Conservation (phyloP, 2,113 vertebrate genomes). For the Sander lucioperca region DNA sequence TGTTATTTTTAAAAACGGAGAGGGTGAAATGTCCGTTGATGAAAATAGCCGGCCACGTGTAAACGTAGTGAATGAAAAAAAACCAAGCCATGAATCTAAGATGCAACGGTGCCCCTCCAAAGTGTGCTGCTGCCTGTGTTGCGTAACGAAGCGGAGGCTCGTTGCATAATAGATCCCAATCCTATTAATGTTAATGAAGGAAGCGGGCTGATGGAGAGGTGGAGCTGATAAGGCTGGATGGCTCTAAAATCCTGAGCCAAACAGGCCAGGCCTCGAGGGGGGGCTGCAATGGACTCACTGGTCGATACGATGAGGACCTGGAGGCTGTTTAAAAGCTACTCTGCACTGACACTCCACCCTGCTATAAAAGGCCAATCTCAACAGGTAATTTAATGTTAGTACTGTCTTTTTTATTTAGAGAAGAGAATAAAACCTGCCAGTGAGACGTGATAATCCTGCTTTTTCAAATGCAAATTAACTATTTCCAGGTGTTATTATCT, state of each 20-base stretch:
- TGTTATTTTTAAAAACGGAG: too few relatives aligned
- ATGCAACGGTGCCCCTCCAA: slow-evolving; percentile 27
- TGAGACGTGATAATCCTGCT: neutral
- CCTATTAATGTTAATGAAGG: slow-evolving; percentile 79
- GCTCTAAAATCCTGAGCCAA: slow-evolving; percentile 48
- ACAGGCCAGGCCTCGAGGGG: slow-evolving; percentile 21
- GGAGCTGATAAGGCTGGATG: slow-evolving; percentile 55
- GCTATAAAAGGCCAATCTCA: slow-evolving; percentile 29
- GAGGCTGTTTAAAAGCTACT: slow-evolving; percentile 33
- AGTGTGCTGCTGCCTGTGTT: slow-evolving; percentile 48
- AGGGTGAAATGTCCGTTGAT: too few relatives aligned
- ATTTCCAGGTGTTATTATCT: neutral
- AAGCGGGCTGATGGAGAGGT: slow-evolving; percentile 64
- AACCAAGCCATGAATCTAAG: slow-evolving; percentile 41
- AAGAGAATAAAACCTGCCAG: neutral
- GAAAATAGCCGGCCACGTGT: too few relatives aligned
- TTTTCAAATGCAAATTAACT: slow-evolving; percentile 46
- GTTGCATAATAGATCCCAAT: slow-evolving; percentile 80
- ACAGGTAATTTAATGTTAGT: slow-evolving; percentile 21
- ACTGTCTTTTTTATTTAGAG: slow-evolving; percentile 11
- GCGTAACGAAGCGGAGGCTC: slow-evolving; percentile 59
- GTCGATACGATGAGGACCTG: slow-evolving; percentile 37
- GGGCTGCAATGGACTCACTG: slow-evolving; percentile 7
- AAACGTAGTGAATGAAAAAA: neutral
- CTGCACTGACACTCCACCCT: slow-evolving; percentile 24